Evolutionary conservation across 2,797 vertebrate species (phyloP).

Genomic region (Hemibagrus guttatus): DNA sequence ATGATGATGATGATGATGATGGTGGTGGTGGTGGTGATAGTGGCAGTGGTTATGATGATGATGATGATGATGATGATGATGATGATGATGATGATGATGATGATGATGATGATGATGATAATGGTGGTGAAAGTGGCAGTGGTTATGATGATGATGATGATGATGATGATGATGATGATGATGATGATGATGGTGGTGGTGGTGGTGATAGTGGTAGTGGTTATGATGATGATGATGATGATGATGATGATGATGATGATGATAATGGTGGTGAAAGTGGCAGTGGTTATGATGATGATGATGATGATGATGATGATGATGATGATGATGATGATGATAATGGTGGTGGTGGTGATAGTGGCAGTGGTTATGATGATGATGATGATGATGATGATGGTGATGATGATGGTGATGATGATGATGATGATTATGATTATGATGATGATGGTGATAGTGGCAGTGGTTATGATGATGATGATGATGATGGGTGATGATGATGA

Average conservation of each 20-base stretch:
- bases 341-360: not conserved
- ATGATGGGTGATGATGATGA: not conserved
- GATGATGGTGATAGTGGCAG: too few species aligned
- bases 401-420: not conserved
- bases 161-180: too few species aligned
- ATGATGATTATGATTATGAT: not conserved
- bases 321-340: not conserved
- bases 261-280: not conserved
- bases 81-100: not conserved
- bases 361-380: not conserved
- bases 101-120: fast-evolving
- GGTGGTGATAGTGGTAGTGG: not conserved
- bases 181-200: not conserved
- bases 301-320: not conserved
- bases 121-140: fast-evolving
- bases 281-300: not conserved
- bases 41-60: not conserved
- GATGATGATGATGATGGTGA: not conserved
- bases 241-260: not conserved
- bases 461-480: not conserved
- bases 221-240: not conserved
- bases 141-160: not conserved
- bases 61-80: fast-evolving
- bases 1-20: not conserved
- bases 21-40: fast-evolving